These are phyloP conservation scores for Mastigias papua DNA, from an alignment of 30 jellyfish, hydroid and myxozoan genomes.

Conservation along the genomic window DNA sequence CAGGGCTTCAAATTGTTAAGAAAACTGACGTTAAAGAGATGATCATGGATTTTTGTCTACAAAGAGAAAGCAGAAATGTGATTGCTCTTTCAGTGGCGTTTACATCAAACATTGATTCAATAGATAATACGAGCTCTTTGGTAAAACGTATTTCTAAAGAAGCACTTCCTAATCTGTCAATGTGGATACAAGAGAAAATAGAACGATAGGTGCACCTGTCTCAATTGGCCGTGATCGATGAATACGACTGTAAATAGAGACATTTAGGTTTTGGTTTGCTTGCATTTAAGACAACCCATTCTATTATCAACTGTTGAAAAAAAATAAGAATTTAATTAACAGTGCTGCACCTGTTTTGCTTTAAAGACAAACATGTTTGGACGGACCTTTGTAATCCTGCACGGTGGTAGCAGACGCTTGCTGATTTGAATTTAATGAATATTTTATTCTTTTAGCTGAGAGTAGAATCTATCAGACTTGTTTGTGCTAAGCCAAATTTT, in stretches of 20 bases:
- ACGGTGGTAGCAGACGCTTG: constrained; percentile 25
- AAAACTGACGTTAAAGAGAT: not conserved
- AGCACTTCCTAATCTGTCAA: constrained; percentile 60
- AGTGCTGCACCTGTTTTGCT: constrained; percentile 65
- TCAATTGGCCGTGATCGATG: not conserved
- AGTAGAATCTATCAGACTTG: no score
- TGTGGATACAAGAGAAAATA: constrained; percentile 36
- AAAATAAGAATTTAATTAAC: constrained; percentile 73
- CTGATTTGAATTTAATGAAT: not conserved
- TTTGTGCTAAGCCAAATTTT: no score
- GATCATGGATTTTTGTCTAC: not conserved
- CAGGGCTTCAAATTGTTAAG: not conserved
- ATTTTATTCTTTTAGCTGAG: not conserved
- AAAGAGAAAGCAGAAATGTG: not conserved
- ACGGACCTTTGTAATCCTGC: not conserved
- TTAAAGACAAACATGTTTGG: not conserved
- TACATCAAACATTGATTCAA: constrained; percentile 19
- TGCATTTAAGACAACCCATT: constrained; percentile 35
- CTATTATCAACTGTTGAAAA: constrained; percentile 43
- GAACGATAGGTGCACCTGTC: constrained; percentile 37
- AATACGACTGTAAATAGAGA: constrained; percentile 12
- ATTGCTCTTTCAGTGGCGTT: constrained; percentile 31
- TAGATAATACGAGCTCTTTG: constrained; percentile 13
- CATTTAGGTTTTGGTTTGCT: constrained; percentile 41
- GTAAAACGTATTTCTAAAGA: constrained; percentile 18